A percentile compares a stretch with the other conserved stretches of the same genome.
Evolutionary conservation across 2,797 vertebrate genomes (phyloP).

Genomic region (Simalia tracyae): DNA sequence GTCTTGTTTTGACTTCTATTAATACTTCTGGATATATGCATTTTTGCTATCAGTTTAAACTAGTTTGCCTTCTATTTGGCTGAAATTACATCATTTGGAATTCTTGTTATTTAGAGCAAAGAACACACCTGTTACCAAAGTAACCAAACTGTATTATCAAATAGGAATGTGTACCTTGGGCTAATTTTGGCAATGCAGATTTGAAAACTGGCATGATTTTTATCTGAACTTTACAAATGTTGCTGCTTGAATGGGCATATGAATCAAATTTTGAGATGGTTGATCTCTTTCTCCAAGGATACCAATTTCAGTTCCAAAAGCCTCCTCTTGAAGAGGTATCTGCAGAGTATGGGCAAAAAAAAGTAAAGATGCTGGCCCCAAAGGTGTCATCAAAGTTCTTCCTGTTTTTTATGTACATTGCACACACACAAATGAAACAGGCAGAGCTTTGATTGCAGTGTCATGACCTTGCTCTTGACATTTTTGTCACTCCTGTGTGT

Average conservation of each 20-base stretch:
- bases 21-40: conserved; percentile 18
- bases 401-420: not conserved
- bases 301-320: not conserved
- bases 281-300: not conserved
- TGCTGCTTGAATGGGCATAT: not conserved
- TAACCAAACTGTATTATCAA: not conserved
- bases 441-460: not conserved
- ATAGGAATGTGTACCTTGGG: conserved; percentile 2
- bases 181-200: not conserved
- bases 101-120: conserved; percentile 31
- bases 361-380: not conserved
- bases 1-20: conserved; percentile 13
- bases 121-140: conserved; percentile 16
- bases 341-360: not conserved
- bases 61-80: conserved; percentile 30
- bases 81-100: conserved; percentile 18
- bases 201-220: not conserved
- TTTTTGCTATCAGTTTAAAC: conserved; percentile 19
- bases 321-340: not conserved
- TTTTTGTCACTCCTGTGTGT: not conserved
- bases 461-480: not conserved
- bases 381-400: not conserved
- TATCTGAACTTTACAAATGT: not conserved
- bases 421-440: not conserved
- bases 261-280: not conserved